Conservation (phyloP, 1,140 invertebrate species). For the Diachasma alloeum region DNA sequence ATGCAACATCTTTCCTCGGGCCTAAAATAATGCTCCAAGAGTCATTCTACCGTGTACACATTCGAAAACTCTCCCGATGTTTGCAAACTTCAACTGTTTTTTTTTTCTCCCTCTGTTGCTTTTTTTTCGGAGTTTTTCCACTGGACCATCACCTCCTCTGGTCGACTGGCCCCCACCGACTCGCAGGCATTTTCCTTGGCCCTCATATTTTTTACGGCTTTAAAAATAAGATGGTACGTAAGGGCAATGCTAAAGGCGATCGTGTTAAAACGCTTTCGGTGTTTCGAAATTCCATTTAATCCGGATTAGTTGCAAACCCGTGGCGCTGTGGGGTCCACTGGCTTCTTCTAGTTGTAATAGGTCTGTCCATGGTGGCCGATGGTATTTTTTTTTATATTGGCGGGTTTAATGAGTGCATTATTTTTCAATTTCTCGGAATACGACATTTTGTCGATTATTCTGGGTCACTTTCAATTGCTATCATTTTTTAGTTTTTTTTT, state of each 20-base stretch:
- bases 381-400: not conserved
- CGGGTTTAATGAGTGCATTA: not conserved
- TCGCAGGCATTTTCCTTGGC: not conserved
- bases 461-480: no score
- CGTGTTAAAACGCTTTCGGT: slow-evolving; percentile 60
- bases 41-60: slow-evolving; percentile 51
- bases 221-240: slow-evolving; percentile 8
- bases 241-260: slow-evolving; percentile 20
- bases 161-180: not conserved
- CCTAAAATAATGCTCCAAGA: slow-evolving; percentile 57
- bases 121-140: slow-evolving; percentile 9
- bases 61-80: slow-evolving; percentile 38
- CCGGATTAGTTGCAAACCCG: slow-evolving; percentile 58
- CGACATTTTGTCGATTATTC: no score
- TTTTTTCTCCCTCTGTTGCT: not conserved
- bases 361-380: not conserved
- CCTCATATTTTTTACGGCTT: not conserved
- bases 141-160: not conserved
- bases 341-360: not conserved
- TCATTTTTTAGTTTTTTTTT: no score
- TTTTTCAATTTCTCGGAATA: not conserved
- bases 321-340: slow-evolving; percentile 29
- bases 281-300: slow-evolving; percentile 58
- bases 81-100: slow-evolving; percentile 50
- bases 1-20: slow-evolving; percentile 43